Percentiles rank a stretch among this genome's conserved stretches.
Evolutionary conservation across 2,888 invertebrate genomes (phyloP).

Genomic region (Ligdia adustata): DNA sequence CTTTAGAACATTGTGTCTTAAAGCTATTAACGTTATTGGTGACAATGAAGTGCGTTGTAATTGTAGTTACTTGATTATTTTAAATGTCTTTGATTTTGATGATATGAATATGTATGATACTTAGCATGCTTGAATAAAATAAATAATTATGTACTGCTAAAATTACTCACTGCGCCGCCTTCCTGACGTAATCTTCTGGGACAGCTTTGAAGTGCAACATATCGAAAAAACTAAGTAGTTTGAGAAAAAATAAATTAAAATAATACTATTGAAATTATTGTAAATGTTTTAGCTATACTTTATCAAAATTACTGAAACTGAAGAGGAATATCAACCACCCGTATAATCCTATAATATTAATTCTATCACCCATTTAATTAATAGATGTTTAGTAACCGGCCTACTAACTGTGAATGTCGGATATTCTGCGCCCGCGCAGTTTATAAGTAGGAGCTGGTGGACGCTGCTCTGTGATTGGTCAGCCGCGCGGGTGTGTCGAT

Average conservation of each 20-base stretch:
- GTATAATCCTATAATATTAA: constrained; percentile 72
- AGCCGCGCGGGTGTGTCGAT: constrained; percentile 73
- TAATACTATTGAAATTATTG: constrained; percentile 47
- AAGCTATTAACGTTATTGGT: too few relatives aligned
- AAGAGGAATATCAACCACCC: constrained; percentile 81
- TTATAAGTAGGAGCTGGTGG: constrained; percentile 67
- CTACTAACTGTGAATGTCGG: constrained; percentile 51
- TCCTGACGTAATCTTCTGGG: constrained; percentile 73
- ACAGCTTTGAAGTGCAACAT: constrained; percentile 73
- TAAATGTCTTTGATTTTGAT: too few relatives aligned
- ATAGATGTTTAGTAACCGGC: constrained; percentile 34
- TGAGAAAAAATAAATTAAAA: constrained; percentile 33
- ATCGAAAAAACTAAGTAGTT: constrained; percentile 41
- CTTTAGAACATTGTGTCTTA: too few relatives aligned
- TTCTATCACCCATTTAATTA: constrained; percentile 79
- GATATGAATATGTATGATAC: too few relatives aligned
- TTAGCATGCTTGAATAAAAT: too few relatives aligned
- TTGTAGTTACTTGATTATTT: too few relatives aligned
- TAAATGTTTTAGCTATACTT: constrained; percentile 50
- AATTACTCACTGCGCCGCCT: constrained; percentile 68
- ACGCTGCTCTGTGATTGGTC: constrained; percentile 66
- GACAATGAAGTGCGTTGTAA: too few relatives aligned
- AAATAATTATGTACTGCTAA: too few relatives aligned
- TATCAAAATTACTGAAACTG: constrained; percentile 80
- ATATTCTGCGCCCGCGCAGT: constrained; percentile 54